Percentiles rank a stretch among this genome's conserved stretches.
Evolutionary conservation across 2,888 invertebrate species (phyloP).

Genomic region (Pyralis farinalis): DNA sequence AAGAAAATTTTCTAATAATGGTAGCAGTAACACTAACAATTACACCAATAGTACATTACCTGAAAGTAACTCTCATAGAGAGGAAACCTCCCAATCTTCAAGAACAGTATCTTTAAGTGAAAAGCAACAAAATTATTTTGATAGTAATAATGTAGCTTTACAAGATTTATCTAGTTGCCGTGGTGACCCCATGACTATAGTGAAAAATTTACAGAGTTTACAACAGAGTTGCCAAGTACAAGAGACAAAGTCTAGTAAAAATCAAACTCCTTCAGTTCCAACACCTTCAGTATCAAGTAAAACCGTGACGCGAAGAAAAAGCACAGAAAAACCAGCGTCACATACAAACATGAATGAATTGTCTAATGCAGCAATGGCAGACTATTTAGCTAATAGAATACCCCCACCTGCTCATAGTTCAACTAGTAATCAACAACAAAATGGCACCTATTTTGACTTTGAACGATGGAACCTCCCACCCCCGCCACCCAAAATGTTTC

Average conservation of each 20-base stretch:
- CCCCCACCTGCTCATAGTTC: constrained; percentile 88
- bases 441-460: constrained; percentile 89
- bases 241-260: constrained; percentile 76
- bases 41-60: constrained; percentile 52
- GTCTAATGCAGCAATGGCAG: constrained; percentile 77
- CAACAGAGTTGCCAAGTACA: constrained; percentile 82
- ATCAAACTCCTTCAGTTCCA: constrained; percentile 40
- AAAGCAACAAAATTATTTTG: constrained; percentile 84
- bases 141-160: constrained; percentile 81
- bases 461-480: constrained; percentile 90
- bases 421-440: constrained; percentile 80
- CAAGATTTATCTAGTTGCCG: constrained; percentile 88
- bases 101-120: constrained; percentile 67
- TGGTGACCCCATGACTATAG: constrained; percentile 88
- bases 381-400: constrained; percentile 81
- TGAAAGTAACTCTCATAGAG: constrained; percentile 72
- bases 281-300: constrained; percentile 41
- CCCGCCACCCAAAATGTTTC: constrained; percentile 85
- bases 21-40: constrained; percentile 51
- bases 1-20: constrained; percentile 73
- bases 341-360: constrained; percentile 76
- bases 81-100: constrained; percentile 63
- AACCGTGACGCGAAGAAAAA: constrained; percentile 78
- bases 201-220: constrained; percentile 85
- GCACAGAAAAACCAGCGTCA: constrained; percentile 74